These are phyloP conservation scores for Onthophagus sagittarius DNA, from an alignment of 2,888 invertebrate genomes.

Conservation along the genomic window DNA sequence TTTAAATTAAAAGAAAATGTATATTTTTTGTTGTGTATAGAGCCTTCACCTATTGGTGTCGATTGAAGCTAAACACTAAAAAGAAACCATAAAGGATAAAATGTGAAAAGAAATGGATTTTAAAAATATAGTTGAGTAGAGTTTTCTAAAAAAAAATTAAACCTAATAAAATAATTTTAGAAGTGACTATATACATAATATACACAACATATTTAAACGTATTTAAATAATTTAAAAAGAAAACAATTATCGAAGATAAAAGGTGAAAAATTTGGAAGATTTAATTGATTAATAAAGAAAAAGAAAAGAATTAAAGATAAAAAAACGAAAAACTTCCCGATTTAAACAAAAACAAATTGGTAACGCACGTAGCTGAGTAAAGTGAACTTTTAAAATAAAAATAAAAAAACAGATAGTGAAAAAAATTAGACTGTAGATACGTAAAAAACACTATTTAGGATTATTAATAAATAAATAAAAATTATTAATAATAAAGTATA, in stretches of 20 bases:
- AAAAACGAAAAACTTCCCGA: conserved; percentile 19
- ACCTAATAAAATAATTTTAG: not conserved
- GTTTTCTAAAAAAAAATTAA: not conserved
- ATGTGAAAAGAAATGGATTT: not conserved
- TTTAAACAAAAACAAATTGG: conserved; percentile 2
- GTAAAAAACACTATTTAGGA: not conserved
- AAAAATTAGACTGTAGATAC: conserved; percentile 15
- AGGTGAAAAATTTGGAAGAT: not conserved
- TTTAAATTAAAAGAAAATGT: too few species aligned
- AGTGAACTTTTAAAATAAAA: conserved; percentile 1
- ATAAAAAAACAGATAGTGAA: not conserved
- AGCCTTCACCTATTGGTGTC: too few species aligned
- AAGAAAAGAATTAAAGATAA: not conserved
- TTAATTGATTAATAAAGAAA: not conserved
- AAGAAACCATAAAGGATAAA: not conserved
- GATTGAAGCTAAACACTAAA: too few species aligned
- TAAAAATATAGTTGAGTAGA: not conserved
- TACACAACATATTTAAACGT: not conserved
- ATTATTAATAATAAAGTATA: too few species aligned
- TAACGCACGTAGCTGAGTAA: conserved; percentile 13
- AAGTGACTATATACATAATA: not conserved
- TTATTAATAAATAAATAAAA: not conserved
- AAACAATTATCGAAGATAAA: not conserved
- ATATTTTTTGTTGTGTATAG: too few species aligned
- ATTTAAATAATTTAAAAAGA: not conserved